Evolutionary conservation across 2,797 vertebrate species (phyloP), one percentile per base, ranked within the genome.

Genomic region (Etheostoma nigrum): DNA sequence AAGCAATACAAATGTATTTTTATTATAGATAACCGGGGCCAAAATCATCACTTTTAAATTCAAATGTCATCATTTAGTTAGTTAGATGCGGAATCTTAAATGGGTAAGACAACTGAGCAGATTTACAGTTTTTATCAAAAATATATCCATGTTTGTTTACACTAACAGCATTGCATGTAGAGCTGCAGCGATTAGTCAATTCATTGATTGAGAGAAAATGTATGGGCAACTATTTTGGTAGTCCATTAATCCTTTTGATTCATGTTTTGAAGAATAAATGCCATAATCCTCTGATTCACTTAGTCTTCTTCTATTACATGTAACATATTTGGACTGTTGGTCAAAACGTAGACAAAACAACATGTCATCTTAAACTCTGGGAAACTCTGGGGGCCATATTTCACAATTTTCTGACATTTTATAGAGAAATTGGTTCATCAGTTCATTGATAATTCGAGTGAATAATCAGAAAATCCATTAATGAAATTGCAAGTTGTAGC

Each of bases 1-100:
- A 81, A 89, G 85, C 80, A 90, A 91, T 89, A 91, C 73, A 75
- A 69, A 8, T 33, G 2, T 53, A 64, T 78, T 48, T 59, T 53
- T 60, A 82, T 89, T 49, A 70, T 63, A 27, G 67, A 71, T 30
- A 83, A 77, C 36, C n/a, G 13, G 23, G 70, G 62, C 42, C 6
- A 2, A 60, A 80, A 72, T 15, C 45, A 48, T 68, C 2, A 0
- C 19, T 67, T 63, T 67, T 30, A 0, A 67, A 67, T 55, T 70
- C 14, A 62, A 69, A 75, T 19, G 4, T 1, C 13, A 23, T 12
- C 0, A 21, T 49, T 40, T 23, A 25, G 4, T 27, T 4, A 7
- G 60, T 18, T 60, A 16, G 47, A 54, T n/a, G 48, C 25, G 49
- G 13, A 67, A 14, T 59, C 21, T 3, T 55, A 54, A 59, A 68